phyloP scores from a whole-genome alignment of 2,113 vertebrate genomes.

The Empidonax traillii region DNA sequence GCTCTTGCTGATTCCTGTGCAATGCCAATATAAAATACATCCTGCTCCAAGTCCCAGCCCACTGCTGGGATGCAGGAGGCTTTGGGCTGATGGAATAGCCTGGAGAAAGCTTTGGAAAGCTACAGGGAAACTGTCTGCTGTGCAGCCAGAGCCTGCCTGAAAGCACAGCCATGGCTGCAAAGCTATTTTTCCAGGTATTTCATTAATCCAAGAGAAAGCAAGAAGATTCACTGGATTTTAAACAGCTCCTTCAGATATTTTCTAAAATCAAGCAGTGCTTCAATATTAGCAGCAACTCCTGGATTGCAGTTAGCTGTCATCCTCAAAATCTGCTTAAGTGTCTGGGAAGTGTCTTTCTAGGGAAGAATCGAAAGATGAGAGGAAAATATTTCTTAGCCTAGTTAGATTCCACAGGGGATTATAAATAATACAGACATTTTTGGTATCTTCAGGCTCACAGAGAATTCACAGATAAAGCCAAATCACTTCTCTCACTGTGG shows the following conservation, averaged over 20 bases:
- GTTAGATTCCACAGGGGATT: neutral
- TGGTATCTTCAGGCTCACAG: neutral
- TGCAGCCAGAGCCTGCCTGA: neutral
- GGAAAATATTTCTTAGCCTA: neutral
- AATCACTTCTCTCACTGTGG: neutral
- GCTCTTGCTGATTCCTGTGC: neutral
- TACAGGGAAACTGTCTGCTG: accelerated
- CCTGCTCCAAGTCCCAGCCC: neutral
- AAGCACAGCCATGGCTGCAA: neutral
- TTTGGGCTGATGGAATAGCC: neutral
- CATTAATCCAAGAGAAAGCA: neutral
- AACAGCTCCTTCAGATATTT: neutral
- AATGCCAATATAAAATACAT: neutral
- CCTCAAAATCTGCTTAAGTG: neutral
- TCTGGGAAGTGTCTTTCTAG: neutral
- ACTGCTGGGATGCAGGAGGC: neutral
- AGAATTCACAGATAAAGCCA: neutral
- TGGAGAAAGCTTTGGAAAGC: neutral
- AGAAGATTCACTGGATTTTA: neutral
- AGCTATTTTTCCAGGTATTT: neutral
- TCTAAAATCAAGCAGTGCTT: neutral
- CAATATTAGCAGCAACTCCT: neutral
- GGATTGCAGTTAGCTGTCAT: neutral
- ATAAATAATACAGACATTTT: neutral
- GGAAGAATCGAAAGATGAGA: neutral